Evolutionary conservation across 1,140 invertebrate species (phyloP).

Genomic region (Chymomyza costata): DNA sequence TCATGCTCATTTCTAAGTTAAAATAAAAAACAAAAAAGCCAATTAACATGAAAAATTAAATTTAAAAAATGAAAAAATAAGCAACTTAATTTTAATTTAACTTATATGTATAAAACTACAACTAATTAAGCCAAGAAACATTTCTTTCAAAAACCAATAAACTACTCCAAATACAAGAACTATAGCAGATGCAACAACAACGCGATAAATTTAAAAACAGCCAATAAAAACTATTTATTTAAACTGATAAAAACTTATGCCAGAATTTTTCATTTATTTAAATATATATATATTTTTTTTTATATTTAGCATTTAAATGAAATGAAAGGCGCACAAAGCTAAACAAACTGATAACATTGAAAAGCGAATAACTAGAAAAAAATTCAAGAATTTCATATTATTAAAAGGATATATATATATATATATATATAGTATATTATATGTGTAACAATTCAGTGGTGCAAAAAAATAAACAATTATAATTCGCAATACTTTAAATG

Average conservation of each 20-base stretch:
- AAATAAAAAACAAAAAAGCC: constrained; percentile 22
- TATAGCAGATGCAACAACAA: constrained; percentile 20
- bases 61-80: constrained; percentile 16
- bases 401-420: no score
- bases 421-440: no score
- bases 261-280: constrained; percentile 33
- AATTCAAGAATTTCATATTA: constrained; percentile 27
- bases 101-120: constrained; percentile 59
- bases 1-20: constrained; percentile 56
- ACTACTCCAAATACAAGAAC: constrained; percentile 32
- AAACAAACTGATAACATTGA: no score
- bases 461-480: constrained; percentile 37
- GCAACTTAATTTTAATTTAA: constrained; percentile 59
- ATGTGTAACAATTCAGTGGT: constrained; percentile 64
- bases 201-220: not conserved
- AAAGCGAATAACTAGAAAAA: no score
- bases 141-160: constrained; percentile 37
- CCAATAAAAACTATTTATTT: constrained; percentile 31
- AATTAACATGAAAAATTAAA: constrained; percentile 9
- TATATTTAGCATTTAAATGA: constrained; percentile 52
- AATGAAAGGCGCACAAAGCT: constrained; percentile 54
- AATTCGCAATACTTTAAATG: constrained; percentile 42
- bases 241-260: constrained; percentile 27
- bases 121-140: constrained; percentile 44
- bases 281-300: constrained; percentile 23